phyloP scores from a whole-genome alignment of 30 jellyfish, hydroid and myxozoan genomes.

The Chrysaora quinquecirrha region DNA sequence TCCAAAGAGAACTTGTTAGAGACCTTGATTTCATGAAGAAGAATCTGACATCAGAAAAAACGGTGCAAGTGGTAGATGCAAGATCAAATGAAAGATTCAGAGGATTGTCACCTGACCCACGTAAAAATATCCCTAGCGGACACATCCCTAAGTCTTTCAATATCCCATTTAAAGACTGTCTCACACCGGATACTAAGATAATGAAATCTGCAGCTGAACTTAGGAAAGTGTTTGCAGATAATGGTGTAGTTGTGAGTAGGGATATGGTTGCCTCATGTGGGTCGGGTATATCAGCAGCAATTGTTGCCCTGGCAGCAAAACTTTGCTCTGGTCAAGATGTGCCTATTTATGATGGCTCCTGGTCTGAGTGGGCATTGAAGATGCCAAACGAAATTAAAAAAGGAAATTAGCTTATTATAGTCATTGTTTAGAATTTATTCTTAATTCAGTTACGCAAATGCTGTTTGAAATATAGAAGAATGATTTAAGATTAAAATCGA shows the following conservation, averaged over 20 bases:
- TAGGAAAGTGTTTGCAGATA: conserved; percentile 21
- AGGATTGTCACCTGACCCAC: conserved; percentile 77
- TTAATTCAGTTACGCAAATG: no score
- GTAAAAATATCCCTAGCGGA: conserved; percentile 78
- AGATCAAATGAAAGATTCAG: conserved; percentile 74
- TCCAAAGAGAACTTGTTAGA: conserved; percentile 54
- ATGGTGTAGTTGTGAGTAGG: conserved; percentile 63
- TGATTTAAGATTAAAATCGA: no score
- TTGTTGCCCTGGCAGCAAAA: conserved; percentile 65
- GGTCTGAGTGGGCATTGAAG: conserved; percentile 98
- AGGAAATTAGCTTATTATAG: no score
- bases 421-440: no score
- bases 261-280: conserved; percentile 90
- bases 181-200: conserved; percentile 36
- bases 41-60: conserved; percentile 25
- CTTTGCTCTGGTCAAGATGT: conserved; percentile 52
- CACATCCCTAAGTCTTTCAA: conserved; percentile 83
- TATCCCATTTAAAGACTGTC: conserved; percentile 69
- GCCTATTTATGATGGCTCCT: conserved; percentile 96
- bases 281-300: conserved; percentile 88
- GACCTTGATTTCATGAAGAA: conserved; percentile 59
- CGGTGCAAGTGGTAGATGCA: conserved; percentile 86
- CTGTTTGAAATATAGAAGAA: no score
- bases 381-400: no score
- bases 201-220: conserved; percentile 61